These are phyloP conservation scores for Leucoma salicis DNA, from an alignment of 2,888 invertebrate genomes.

Conservation along the genomic window DNA sequence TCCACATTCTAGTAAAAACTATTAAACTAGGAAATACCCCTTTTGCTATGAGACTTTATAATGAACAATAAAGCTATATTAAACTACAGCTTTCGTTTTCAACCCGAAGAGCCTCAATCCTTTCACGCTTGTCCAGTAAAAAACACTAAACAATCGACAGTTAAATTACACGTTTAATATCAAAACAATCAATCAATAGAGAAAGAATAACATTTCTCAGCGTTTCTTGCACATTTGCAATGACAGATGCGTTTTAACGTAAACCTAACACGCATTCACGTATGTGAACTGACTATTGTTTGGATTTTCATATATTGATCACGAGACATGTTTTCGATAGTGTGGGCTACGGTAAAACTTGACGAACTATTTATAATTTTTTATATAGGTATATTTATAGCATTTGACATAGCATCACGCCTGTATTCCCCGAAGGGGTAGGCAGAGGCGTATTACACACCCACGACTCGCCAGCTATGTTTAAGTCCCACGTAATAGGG, in stretches of 20 bases:
- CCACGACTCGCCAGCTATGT: too few species aligned
- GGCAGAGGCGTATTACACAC: too few species aligned
- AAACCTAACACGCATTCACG: constrained; percentile 29
- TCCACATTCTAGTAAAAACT: too few species aligned
- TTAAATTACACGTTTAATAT: constrained; percentile 23
- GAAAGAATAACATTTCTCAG: constrained; percentile 36
- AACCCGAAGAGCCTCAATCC: constrained; percentile 3
- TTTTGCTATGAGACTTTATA: too few species aligned
- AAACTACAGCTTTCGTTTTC: constrained; percentile 10
- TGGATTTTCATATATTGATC: background rate
- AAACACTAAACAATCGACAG: constrained; percentile 26
- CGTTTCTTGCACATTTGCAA: constrained; percentile 23
- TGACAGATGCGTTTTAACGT: constrained; percentile 26
- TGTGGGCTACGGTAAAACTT: background rate
- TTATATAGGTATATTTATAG: too few species aligned
- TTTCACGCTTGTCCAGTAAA: constrained; percentile 25
- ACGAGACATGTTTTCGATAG: background rate
- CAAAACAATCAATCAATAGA: constrained; percentile 31
- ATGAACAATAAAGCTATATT: too few species aligned
- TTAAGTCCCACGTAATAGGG: too few species aligned
- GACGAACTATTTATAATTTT: too few species aligned
- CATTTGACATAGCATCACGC: too few species aligned
- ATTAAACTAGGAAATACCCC: too few species aligned
- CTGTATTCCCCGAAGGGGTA: too few species aligned
- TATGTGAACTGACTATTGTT: constrained; percentile 39